phyloP scores from a whole-genome alignment of 2,113 vertebrate species.

The Capreolus pygargus region DNA sequence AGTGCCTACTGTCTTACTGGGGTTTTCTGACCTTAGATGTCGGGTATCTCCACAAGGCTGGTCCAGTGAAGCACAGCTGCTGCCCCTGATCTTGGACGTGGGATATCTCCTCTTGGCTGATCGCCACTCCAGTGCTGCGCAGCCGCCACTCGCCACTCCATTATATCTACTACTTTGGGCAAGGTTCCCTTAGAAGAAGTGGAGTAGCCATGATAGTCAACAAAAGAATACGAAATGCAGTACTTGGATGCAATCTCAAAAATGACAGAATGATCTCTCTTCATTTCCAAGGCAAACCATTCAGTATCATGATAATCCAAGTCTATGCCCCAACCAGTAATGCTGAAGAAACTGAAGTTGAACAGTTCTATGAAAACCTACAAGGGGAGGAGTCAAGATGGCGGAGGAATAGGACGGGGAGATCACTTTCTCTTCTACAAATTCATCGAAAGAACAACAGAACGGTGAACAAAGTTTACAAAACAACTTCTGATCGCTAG shows the following conservation, averaged over 20 bases:
- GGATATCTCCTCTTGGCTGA: accelerated
- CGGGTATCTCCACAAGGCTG: not conserved
- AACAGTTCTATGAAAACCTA: not conserved
- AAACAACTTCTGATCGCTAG: too few relatives aligned
- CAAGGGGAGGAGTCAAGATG: too few relatives aligned
- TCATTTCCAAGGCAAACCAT: not conserved
- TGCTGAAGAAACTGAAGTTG: not conserved
- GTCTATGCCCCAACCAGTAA: not conserved
- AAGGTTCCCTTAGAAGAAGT: not conserved
- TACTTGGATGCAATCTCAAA: not conserved
- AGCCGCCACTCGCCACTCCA: accelerated
- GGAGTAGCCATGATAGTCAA: not conserved
- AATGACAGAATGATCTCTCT: not conserved
- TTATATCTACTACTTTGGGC: not conserved
- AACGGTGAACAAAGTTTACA: too few relatives aligned
- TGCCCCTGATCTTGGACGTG: not conserved
- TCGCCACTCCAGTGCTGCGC: accelerated
- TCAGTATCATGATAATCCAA: not conserved
- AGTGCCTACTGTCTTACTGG: not conserved
- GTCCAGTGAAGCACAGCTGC: accelerated
- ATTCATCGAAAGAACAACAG: too few relatives aligned
- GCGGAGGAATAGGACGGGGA: too few relatives aligned
- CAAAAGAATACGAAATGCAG: not conserved
- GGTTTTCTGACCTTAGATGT: not conserved
- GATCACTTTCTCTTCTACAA: too few relatives aligned